Percentiles rank a stretch among this genome's conserved stretches.
These are phyloP conservation scores for Caenorhabditis remanei DNA, from an alignment of 1,140 invertebrate species.

Conservation along the genomic window DNA sequence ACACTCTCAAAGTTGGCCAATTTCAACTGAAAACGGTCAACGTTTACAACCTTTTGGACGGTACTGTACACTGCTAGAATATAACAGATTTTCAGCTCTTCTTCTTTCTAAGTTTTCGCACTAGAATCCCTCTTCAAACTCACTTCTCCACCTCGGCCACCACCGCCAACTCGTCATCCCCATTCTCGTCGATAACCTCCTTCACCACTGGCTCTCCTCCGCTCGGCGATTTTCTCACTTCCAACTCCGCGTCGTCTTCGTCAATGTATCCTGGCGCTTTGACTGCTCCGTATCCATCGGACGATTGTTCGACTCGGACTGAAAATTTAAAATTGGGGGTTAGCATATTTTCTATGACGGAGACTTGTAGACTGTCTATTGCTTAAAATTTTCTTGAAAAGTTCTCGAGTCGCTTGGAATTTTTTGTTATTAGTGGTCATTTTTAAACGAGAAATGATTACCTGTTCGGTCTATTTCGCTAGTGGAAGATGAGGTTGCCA, in stretches of 20 bases:
- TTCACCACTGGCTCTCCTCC: background rate
- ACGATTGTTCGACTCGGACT: background rate
- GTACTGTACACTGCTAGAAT: too few species aligned
- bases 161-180: constrained; percentile 22
- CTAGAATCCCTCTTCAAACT: too few species aligned
- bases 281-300: background rate
- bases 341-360: background rate
- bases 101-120: too few species aligned
- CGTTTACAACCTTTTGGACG: too few species aligned
- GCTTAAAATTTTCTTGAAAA: background rate
- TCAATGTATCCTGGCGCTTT: constrained; percentile 10
- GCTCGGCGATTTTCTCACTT: background rate
- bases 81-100: too few species aligned
- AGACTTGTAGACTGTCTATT: background rate
- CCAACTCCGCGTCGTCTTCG: background rate
- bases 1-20: too few species aligned
- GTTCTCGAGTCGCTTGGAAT: background rate
- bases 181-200: constrained; percentile 1
- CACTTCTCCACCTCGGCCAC: constrained; percentile 29
- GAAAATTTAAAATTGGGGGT: background rate
- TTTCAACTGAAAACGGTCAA: too few species aligned
- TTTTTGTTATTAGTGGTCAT: background rate
- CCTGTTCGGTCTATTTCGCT: too few species aligned
- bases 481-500: too few species aligned
- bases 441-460: too few species aligned